phyloP scores from a whole-genome alignment of 2,797 vertebrate genomes.

The Acanthurus lineatus region DNA sequence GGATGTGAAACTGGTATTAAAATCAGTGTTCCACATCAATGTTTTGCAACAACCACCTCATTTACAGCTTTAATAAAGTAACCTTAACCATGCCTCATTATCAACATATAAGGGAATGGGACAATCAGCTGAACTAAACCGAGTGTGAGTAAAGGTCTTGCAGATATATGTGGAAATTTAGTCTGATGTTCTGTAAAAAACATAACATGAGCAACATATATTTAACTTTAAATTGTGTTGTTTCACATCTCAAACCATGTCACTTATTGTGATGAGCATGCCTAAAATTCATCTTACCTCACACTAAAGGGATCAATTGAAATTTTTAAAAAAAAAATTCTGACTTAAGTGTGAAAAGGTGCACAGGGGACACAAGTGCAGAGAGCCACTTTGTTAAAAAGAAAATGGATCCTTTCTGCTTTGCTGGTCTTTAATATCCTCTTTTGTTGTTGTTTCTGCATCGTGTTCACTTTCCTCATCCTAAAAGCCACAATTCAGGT shows the following conservation, averaged over 20 bases:
- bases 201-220: not conserved
- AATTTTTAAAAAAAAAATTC: not conserved
- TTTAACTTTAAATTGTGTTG: too few species aligned
- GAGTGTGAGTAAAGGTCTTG: not conserved
- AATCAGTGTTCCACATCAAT: not conserved
- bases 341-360: not conserved
- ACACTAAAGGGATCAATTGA: not conserved
- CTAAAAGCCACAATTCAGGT: not conserved
- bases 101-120: not conserved
- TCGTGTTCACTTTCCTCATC: not conserved
- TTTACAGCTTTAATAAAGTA: not conserved
- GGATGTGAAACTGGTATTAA: not conserved
- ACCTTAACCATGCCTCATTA: not conserved
- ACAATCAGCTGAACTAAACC: not conserved
- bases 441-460: not conserved
- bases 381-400: not conserved
- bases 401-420: not conserved
- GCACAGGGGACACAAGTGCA: not conserved
- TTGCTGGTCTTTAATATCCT: not conserved
- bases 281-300: not conserved
- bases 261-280: constrained; percentile 1
- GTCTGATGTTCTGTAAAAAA: not conserved
- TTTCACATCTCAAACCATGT: not conserved
- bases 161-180: not conserved
- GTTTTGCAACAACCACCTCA: not conserved